Evolutionary conservation across 37 sponge, comb jelly and placozoan species (phyloP).

Genomic region (Chondrosia reniformis): DNA sequence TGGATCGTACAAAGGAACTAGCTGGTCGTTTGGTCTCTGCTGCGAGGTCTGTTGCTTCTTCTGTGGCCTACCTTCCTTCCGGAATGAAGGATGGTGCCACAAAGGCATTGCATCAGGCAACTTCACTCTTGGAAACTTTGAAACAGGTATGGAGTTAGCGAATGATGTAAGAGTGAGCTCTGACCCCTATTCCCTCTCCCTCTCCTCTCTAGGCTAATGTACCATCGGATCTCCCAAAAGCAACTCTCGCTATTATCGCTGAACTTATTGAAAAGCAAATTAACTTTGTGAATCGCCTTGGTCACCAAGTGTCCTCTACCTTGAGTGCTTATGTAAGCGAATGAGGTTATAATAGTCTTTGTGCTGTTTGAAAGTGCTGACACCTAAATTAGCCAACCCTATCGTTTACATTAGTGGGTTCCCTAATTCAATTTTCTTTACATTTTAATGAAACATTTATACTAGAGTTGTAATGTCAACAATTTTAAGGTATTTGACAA

Average conservation of each 20-base stretch:
- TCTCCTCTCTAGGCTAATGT: slow-evolving; percentile 26
- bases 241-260: slow-evolving; percentile 28
- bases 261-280: slow-evolving; percentile 54
- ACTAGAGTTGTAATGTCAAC: not conserved
- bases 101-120: slow-evolving; percentile 35
- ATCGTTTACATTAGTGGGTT: too few species aligned
- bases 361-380: too few species aligned
- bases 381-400: too few species aligned
- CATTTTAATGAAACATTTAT: not conserved
- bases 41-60: slow-evolving; percentile 35
- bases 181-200: not conserved
- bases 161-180: not conserved
- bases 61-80: slow-evolving; percentile 41
- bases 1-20: slow-evolving; percentile 48
- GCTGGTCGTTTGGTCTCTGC: slow-evolving; percentile 36
- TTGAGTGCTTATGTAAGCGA: slow-evolving; percentile 28
- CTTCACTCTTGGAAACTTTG: slow-evolving; percentile 47
- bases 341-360: too few species aligned
- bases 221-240: slow-evolving; percentile 43
- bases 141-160: slow-evolving; percentile 22
- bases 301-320: slow-evolving; percentile 36
- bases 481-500: not conserved
- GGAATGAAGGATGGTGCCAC: slow-evolving; percentile 38
- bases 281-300: slow-evolving; percentile 35
- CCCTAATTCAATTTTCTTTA: not conserved